These are phyloP conservation scores for Phoenicopterus ruber DNA, from an alignment of 2,113 vertebrate species.

Conservation along the genomic window DNA sequence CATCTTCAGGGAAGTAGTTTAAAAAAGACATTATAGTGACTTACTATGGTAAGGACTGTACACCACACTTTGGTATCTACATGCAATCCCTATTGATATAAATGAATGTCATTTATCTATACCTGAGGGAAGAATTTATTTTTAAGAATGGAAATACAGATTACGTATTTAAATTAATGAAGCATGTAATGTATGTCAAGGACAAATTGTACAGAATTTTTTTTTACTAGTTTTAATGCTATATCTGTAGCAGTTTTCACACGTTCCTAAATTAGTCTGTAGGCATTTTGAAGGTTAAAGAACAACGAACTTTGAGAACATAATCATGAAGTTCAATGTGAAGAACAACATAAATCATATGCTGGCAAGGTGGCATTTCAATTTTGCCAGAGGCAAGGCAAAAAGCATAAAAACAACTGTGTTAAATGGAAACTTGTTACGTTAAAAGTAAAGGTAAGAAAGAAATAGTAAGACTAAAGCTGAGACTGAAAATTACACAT, in stretches of 20 bases:
- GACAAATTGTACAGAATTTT: background rate
- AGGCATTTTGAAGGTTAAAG: slow-evolving; percentile 12
- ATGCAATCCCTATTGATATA: background rate
- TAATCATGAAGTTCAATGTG: background rate
- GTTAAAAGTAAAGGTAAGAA: background rate
- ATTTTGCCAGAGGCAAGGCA: slow-evolving; percentile 14
- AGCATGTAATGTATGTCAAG: background rate
- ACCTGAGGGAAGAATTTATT: background rate
- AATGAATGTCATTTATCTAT: background rate
- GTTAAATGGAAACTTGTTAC: background rate
- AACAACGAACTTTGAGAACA: slow-evolving; percentile 25
- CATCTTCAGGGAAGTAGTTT: background rate
- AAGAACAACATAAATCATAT: slow-evolving; percentile 12
- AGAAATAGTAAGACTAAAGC: background rate
- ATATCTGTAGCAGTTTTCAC: slow-evolving; percentile 8
- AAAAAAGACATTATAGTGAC: background rate
- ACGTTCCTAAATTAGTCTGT: background rate
- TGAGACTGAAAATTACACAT: background rate
- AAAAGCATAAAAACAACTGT: background rate
- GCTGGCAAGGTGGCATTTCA: background rate
- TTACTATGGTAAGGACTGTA: background rate
- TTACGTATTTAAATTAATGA: slow-evolving; percentile 28
- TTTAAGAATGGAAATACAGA: slow-evolving; percentile 20
- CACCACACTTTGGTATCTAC: background rate
- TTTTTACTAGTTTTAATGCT: background rate